Base-by-base conservation (phyloP, 2,113 vertebrate genomes). In the Salminus brasiliensis region DNA sequence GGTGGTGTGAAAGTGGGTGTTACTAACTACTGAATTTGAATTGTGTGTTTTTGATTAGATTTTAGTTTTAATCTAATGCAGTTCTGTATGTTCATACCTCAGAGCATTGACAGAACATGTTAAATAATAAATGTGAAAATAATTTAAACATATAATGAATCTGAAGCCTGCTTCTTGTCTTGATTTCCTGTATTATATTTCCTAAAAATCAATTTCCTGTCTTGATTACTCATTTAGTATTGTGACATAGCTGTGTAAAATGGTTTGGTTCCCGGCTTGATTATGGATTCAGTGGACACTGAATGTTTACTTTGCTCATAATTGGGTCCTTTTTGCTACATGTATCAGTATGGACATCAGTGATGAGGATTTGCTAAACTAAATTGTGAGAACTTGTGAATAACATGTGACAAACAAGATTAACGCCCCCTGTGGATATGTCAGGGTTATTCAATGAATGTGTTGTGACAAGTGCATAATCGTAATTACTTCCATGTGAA, bases 251-350 rank as follows among this genome's bases (percentile, higher is more conserved):
- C 21, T 30, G 21, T 34, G 21, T 32, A 0, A 30, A 16, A 10
- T 72, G 10, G 29, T 29, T 25, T 15, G 4, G 16, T 18, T n/a
- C 49, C 57, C 4, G 29, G 34, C 15, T 27, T 34, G 0, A 74
- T 62, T 60, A 29, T 60, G 25, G 62, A 74, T 74, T 30, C 16
- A 47, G n/a, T 65, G 12, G 23, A 65, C 59, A 52, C 25, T n/a
- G n/a, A n/a, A n/a, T n/a, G 18, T 53, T 53, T 23, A n/a, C 18
- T 23, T 53, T 9, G 1, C 60, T 43, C 23, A 12, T 10, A 60
- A n/a, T 21, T 59, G 4, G 15, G 1, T 43, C 25, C n/a, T 72
- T 16, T 41, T 32, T 34, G 10, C 52, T 72, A 4, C 39, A 13
- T 59, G 10, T 13, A 55, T 21, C 10, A 63, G 30, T 27, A 9